Conservation (phyloP, 2,888 invertebrate genomes). For the Apamea sordens region DNA sequence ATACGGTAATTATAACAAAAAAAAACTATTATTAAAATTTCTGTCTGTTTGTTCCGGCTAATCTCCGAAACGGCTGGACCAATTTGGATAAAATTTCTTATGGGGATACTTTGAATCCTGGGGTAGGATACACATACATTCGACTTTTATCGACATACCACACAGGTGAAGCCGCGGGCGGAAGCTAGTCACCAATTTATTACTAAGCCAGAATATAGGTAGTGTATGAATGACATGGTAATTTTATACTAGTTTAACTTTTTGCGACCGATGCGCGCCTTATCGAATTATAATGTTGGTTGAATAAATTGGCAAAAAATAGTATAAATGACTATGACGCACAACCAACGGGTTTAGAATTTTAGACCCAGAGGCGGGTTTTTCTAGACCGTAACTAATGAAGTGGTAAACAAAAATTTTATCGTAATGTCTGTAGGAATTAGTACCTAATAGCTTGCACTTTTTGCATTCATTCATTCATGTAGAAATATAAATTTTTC, state of each 20-base stretch:
- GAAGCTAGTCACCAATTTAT: not conserved
- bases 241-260: not conserved
- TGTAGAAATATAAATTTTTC: not conserved
- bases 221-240: not conserved
- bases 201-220: not conserved
- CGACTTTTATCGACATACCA: not conserved
- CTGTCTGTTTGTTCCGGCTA: not conserved
- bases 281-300: not conserved
- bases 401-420: conserved; percentile 1
- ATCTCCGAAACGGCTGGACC: not conserved
- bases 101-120: not conserved
- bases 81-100: not conserved
- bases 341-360: not conserved
- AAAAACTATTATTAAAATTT: not conserved
- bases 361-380: conserved; percentile 8
- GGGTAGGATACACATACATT: not conserved
- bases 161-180: not conserved
- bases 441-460: not conserved
- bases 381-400: conserved; percentile 24
- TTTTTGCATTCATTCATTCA: conserved; percentile 39
- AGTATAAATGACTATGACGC: not conserved
- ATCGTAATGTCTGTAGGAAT: conserved; percentile 2
- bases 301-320: conserved; percentile 15
- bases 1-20: not conserved
- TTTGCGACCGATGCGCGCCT: not conserved